phyloP scores from a whole-genome alignment of 1,140 invertebrate species.

The Eupeodes corollae region DNA sequence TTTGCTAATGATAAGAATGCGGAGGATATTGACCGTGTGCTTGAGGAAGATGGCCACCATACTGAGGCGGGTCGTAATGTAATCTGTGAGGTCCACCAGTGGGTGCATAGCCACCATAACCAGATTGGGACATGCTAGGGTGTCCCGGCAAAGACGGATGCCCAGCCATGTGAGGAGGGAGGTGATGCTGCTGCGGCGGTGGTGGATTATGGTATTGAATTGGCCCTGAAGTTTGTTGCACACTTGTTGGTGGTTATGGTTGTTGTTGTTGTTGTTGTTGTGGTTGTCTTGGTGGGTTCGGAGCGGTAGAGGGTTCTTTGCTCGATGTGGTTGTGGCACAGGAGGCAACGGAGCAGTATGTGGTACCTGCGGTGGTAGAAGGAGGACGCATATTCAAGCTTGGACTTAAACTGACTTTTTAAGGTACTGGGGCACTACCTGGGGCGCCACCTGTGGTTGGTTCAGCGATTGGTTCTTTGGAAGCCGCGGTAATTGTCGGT shows the following conservation, averaged over 20 bases:
- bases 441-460: neutral
- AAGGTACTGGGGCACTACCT: no score
- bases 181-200: constrained; percentile 28
- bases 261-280: no score
- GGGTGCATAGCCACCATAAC: constrained; percentile 37
- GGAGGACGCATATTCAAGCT: neutral
- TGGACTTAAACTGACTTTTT: neutral
- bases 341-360: constrained; percentile 17
- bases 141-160: constrained; percentile 39
- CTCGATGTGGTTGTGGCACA: constrained; percentile 8
- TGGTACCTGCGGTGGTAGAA: no score
- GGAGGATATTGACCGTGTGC: constrained; percentile 44
- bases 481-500: constrained; percentile 12
- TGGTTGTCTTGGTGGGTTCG: no score
- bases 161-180: constrained; percentile 30
- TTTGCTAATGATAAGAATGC: constrained; percentile 51
- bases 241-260: constrained; percentile 24
- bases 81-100: constrained; percentile 47
- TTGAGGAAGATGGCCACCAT: constrained; percentile 48
- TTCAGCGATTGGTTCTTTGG: neutral
- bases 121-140: constrained; percentile 40
- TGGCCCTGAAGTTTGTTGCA: constrained; percentile 21
- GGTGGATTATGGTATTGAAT: constrained; percentile 34
- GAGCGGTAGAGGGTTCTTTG: constrained; percentile 16
- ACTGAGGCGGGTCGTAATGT: constrained; percentile 51